Conservation (phyloP, 2,113 vertebrate species). For the Anser cygnoides region DNA sequence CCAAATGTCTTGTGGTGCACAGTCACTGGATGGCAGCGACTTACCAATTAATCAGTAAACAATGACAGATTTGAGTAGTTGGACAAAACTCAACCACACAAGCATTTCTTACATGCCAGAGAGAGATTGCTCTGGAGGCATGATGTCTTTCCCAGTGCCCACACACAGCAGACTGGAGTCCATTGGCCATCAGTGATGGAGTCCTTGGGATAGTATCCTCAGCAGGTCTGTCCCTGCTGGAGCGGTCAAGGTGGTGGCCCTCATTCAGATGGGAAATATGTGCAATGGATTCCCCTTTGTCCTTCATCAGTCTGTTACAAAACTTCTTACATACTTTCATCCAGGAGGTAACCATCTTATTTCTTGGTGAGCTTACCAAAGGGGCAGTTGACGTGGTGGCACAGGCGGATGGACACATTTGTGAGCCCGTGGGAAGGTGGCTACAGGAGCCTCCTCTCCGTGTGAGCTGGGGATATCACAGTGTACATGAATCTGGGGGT, state of each 20-base stretch:
- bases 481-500: rapidly evolving
- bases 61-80: neutral
- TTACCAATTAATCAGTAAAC: neutral
- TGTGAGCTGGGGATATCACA: neutral
- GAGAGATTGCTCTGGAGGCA: neutral
- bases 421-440: neutral
- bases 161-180: neutral
- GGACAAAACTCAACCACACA: neutral
- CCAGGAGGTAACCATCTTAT: neutral
- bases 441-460: neutral
- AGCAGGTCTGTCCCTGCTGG: neutral
- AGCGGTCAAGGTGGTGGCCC: neutral
- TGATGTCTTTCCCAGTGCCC: neutral
- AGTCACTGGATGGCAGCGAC: neutral
- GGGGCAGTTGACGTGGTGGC: neutral
- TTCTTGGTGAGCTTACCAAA: neutral
- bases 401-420: neutral
- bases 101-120: neutral
- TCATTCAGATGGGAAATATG: neutral
- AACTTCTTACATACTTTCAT: neutral
- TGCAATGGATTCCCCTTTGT: neutral
- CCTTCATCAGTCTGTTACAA: neutral
- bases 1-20: neutral
- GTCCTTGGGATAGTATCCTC: neutral
- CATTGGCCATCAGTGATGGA: neutral